These are phyloP conservation scores for Procambarus virginalis DNA, from an alignment of 1,140 invertebrate genomes.

Conservation along the genomic window DNA sequence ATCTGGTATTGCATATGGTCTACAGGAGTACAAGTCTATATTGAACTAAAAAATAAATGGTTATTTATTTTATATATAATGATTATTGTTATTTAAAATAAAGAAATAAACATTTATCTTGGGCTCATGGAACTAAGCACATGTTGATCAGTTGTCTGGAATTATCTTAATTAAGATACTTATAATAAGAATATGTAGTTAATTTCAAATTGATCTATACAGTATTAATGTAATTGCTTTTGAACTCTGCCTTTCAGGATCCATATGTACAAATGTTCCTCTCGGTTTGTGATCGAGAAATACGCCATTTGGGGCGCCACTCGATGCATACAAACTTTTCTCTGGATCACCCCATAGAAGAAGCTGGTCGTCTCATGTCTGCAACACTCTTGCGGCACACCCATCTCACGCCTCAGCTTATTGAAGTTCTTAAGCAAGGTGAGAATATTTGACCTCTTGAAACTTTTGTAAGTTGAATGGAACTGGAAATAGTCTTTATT, in stretches of 20 bases:
- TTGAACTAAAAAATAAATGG: too few species aligned
- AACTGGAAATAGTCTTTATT: neutral
- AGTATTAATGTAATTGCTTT: neutral
- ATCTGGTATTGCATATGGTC: too few species aligned
- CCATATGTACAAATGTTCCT: slow-evolving; percentile 85
- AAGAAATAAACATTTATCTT: too few species aligned
- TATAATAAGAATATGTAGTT: too few species aligned
- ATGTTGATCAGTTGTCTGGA: too few species aligned
- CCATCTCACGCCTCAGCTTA: slow-evolving; percentile 77
- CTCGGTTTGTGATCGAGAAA: slow-evolving; percentile 85
- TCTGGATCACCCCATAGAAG: slow-evolving; percentile 95
- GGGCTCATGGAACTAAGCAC: too few species aligned
- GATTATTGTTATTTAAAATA: too few species aligned
- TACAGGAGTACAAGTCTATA: too few species aligned
- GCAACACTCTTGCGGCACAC: slow-evolving; percentile 92
- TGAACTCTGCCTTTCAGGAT: slow-evolving; percentile 76
- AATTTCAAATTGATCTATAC: too few species aligned
- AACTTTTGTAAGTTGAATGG: neutral
- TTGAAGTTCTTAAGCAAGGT: slow-evolving; percentile 79
- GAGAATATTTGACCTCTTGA: slow-evolving; percentile 57
- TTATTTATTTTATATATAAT: too few species aligned
- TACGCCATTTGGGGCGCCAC: slow-evolving; percentile 76
- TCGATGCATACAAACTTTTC: slow-evolving; percentile 87
- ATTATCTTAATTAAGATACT: too few species aligned
- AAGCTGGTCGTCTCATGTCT: slow-evolving; percentile 87